Conservation (phyloP, 2,888 invertebrate genomes). For the Phrixothrix hirtus region DNA sequence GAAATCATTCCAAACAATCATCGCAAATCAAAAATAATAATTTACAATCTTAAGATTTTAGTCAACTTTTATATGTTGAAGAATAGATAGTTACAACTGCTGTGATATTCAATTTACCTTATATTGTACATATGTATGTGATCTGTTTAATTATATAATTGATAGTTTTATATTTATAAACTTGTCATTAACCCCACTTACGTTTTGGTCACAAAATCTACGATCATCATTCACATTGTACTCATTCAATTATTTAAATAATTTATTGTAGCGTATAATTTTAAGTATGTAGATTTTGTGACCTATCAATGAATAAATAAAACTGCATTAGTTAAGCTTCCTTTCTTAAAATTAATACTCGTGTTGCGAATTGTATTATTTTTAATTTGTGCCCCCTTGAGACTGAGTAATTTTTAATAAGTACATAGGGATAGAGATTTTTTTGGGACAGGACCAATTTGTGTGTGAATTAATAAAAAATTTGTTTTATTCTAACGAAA, state of each 20-base stretch:
- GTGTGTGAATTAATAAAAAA: conserved; percentile 25
- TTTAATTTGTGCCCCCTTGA: conserved; percentile 54
- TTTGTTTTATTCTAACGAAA: conserved; percentile 15
- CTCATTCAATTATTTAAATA: conserved; percentile 12
- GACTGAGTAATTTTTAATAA: conserved; percentile 55
- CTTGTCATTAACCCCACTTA: conserved; percentile 24
- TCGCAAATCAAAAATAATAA: too few species aligned
- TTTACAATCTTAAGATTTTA: too few species aligned
- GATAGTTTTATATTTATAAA: conserved; percentile 35
- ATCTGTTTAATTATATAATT: conserved; percentile 46
- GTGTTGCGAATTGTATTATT: conserved; percentile 52
- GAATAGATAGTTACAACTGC: too few species aligned
- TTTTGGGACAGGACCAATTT: conserved; percentile 48
- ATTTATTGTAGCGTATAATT: conserved; percentile 13
- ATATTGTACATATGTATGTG: conserved; percentile 50
- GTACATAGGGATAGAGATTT: conserved; percentile 42
- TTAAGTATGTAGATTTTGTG: background rate
- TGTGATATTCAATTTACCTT: too few species aligned
- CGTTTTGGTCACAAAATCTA: conserved; percentile 18
- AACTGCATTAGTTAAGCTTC: conserved; percentile 41
- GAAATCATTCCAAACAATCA: too few species aligned
- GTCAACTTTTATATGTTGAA: too few species aligned
- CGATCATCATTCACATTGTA: too few species aligned
- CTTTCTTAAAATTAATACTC: conserved; percentile 46
- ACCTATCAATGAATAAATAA: background rate